Base-by-base conservation (phyloP, 1,140 invertebrate genomes). In the Gryllus bimaculatus region DNA sequence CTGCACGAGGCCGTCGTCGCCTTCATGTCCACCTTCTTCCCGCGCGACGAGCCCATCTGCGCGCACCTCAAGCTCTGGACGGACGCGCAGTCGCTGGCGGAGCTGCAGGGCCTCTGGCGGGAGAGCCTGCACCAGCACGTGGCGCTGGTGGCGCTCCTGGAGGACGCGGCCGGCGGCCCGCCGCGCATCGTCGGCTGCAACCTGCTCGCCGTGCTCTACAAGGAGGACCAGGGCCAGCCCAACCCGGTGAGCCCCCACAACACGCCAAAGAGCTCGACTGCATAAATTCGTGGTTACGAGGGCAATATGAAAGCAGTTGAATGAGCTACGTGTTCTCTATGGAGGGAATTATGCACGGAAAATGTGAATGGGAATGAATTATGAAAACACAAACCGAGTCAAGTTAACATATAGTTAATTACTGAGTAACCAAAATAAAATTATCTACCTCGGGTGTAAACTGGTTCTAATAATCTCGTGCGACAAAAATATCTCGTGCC, bases 31-130 rank as follows among this genome's bases (percentile, higher is more conserved):
- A 76, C 26, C 20, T 48, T 48, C 47, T 76, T 76, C 76, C 20
- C 84, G 83, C 82, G 48, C 7, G 85, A 85, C 13, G 86, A 86
- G 78, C 82, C 84, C 5, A 82, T 81, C 0, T 85, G 83, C 73
- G 76, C 47, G 2, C 80, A 81, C 49, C 13, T 75, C 0, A 82
- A 85, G 39, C 15, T 78, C 8, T 48, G 26, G 18, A 8, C 20
- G 77, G 77, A 78, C 21, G 48, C 49, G 8, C 20, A 21, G 26
- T 78, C 77, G 8, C 18, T 21, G 18, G 7, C 6, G 13, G 77
- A 78, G 20, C 6, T 78, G 8, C 73, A 66, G 39, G 39, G 21
- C 0, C 4, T 78, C 4, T 78, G 49, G 48, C 47, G 49, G 20
- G 3, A 10, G 6, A 13, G 2, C 0, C 8, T 78, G 49, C 47